Evolutionary conservation across 2,797 vertebrate species (phyloP), one percentile per base, ranked within the genome.

Genomic region (Muraenolepis orangiensis): DNA sequence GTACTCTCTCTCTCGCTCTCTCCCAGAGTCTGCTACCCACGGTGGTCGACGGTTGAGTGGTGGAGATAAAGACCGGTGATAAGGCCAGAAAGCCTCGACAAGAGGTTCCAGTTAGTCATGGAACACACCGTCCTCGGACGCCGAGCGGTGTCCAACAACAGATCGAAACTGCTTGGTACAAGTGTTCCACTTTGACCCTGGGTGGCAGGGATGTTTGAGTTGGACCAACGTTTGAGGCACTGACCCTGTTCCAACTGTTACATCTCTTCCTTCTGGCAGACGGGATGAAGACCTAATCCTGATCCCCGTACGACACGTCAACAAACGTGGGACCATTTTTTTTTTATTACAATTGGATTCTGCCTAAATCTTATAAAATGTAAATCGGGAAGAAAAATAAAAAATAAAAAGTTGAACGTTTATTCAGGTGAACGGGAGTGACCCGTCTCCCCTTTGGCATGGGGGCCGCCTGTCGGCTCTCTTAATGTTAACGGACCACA

Each of bases 401-500:
- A 14, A 16, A 42, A 18, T 42, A 13, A 18, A 42, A 18, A 42
- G 14, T 31, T 31, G 1, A 14, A 12, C 18, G 29, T 69, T 74
- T 88, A 78, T 74, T 76, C 82, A 88, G 84, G 83, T 85, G 81
- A 76, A 85, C 76, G 86, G 82, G 85, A 84, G 85, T 78, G 71
- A 82, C 69, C 68, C 83, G 85, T 81, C 20, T 23, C 74, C 74
- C 72, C 31, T 74, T 42, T 75, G 57, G 72, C 20, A 42, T 2
- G n/a, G 76, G 76, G 61, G 66, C 72, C 85, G 40, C 40, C 14
- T 69, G 12, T 68, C 23, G 70, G 71, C 81, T 76, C 69, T 86
- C 80, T 76, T 77, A 83, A 70, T 76, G 80, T 87, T 88, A 87
- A 86, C 81, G 70, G 85, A 89, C 84, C 84, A 82, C 77, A 87